These are phyloP conservation scores for Dermochelys coriacea DNA, from an alignment of 2,797 vertebrate species.

Conservation along the genomic window DNA sequence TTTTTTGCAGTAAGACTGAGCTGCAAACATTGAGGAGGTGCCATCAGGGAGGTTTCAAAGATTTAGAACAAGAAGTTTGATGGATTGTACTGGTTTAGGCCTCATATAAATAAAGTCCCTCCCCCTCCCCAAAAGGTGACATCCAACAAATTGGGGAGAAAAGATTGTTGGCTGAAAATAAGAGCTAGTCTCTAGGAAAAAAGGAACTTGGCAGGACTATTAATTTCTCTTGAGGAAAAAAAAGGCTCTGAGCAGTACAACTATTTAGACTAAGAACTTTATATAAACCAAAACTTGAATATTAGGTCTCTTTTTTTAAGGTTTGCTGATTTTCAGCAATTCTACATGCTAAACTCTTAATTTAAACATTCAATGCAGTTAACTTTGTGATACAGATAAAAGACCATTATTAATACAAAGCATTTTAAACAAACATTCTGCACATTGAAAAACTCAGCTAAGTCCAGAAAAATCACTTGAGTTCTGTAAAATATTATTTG, in stretches of 20 bases:
- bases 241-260: neutral
- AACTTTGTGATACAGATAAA: neutral
- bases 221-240: slow-evolving; percentile 38
- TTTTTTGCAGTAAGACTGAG: neutral
- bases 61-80: slow-evolving; percentile 7
- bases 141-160: slow-evolving; percentile 32
- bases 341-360: neutral
- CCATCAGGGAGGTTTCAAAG: neutral
- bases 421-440: neutral
- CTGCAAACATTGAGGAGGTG: neutral
- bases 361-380: neutral
- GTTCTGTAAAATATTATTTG: neutral
- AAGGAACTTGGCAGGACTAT: slow-evolving; percentile 7
- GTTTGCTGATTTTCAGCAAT: neutral
- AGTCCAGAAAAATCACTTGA: neutral
- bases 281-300: neutral
- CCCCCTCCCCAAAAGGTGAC: slow-evolving; percentile 30
- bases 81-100: neutral
- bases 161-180: slow-evolving; percentile 22
- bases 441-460: neutral
- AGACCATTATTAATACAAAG: neutral
- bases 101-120: slow-evolving; percentile 26
- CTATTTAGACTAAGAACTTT: neutral
- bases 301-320: neutral
- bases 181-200: slow-evolving; percentile 2